Base-by-base conservation (phyloP, 2,888 invertebrate species). In the Lasioglossum lativentre region DNA sequence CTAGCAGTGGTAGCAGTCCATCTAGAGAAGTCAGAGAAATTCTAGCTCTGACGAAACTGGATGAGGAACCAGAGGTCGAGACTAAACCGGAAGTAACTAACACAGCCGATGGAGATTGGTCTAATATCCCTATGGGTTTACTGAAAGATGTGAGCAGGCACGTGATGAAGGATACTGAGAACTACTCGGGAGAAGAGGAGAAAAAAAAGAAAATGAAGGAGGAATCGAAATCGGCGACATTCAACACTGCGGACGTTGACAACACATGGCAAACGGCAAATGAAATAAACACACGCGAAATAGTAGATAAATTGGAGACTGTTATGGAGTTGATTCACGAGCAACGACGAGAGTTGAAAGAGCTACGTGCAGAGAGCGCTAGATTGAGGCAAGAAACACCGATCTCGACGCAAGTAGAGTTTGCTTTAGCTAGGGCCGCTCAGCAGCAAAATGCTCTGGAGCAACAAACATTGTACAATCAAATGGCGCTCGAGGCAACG, bases 1-100 rank as follows among this genome's bases (percentile, higher is more conserved):
- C 97, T 1, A 98, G 98, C 77, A 98, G 97, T n/a, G 98, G 98
- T 23, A 98, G 98, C 85, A 98, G 98, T 94, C 98, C 98, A 8
- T 98, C 98, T 92, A 96, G 98, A 38, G 98, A 99, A 95, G 98
- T 98, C 38, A 97, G 98, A 94, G 97, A 98, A 95, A 98, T 98
- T 90, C 96, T 98, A 94, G 97, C 97, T 8, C 96, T 97, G 70
- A 97, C 97, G 89, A 96, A 96, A 75, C 91, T 93, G 10, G 94
- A 94, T 34, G 93, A 94, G 38, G 92, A 93, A 78, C 75, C 79
- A 14, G 93, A 93, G 77, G 86, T 88, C 42, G 93, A 94, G 68
- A 88, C 76, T 19, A 90, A 94, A 71, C 84, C 89, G 4, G 93
- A 93, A 73, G 89, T 89, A 23, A 91, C 91, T 75, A 27, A 91